Evolutionary conservation across 2,797 vertebrate genomes (phyloP), one percentile per base, ranked within the genome.

Genomic region (Chrosomus eos): DNA sequence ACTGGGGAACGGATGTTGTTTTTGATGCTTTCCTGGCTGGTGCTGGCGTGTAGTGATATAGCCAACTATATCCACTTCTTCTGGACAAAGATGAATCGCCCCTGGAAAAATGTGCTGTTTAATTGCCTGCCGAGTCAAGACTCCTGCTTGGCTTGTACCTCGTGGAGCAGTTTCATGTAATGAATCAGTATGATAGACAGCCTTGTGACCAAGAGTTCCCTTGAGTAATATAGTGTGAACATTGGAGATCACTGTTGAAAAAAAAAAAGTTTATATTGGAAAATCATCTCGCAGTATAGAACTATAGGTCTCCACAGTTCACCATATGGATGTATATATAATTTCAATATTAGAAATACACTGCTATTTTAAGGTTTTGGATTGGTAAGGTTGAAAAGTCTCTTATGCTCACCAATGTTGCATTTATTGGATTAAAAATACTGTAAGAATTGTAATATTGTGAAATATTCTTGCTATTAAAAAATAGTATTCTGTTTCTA

Each of bases 111-210:
- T 83, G 78, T 33, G 84, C 74, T 78, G 75, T 86, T 89, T 91
- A 91, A 92, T 88, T 90, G 86, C 82, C 85, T 83, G 43, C 62
- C 68, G 81, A 83, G 62, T 73, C 62, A 38, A 85, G 67, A 77
- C 38, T 84, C 45, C 48, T 84, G 48, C 45, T 67, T 19, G 67
- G 73, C 36, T 76, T 84, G 55, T 19, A 43, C 71, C 19, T 51
- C 16, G 70, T 48, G 82, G 40, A 86, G 75, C 70, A 31, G 71
- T 86, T 88, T 74, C 55, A 67, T 91, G 38, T 71, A 86, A 90
- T 90, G 80, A 88, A 91, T 92, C 87, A 87, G 86, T 90, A 86
- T 82, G 10, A 77, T 3, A 83, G 45, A 73, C 71, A 73, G 18
- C 31, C 8, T 18, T 81, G 71, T 79, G 14, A 87, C 68, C 51